Percentiles rank a stretch among this genome's conserved stretches.
Conservation (phyloP, 2,888 invertebrate species). For the Chrysomela aeneicollis region DNA sequence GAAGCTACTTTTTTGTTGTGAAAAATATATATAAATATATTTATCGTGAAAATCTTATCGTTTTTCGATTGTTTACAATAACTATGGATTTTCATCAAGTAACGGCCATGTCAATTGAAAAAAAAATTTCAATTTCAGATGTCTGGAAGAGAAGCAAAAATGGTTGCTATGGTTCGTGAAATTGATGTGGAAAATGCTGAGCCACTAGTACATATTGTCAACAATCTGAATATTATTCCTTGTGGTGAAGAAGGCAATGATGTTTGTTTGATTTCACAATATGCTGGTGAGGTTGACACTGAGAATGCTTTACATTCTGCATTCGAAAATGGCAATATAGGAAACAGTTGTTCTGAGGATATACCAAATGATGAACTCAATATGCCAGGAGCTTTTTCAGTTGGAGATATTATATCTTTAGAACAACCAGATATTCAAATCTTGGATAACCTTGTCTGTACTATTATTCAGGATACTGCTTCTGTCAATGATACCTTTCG, state of each 20-base stretch:
- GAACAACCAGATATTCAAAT: constrained; percentile 14
- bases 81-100: too few species aligned
- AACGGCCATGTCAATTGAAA: too few species aligned
- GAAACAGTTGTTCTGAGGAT: constrained; percentile 6
- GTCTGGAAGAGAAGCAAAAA: background rate
- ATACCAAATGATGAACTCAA: background rate
- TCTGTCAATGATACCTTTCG: constrained; percentile 1
- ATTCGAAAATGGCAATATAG: background rate
- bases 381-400: constrained; percentile 7
- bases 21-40: too few species aligned
- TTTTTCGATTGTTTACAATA: too few species aligned
- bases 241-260: constrained; percentile 10
- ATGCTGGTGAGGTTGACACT: background rate
- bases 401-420: constrained; percentile 6
- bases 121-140: too few species aligned
- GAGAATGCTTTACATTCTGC: background rate
- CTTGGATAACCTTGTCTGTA: constrained; percentile 14
- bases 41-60: too few species aligned
- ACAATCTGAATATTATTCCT: constrained; percentile 6
- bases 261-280: background rate
- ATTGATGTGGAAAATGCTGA: background rate
- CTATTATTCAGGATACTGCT: constrained; percentile 12
- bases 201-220: constrained; percentile 5
- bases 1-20: too few species aligned
- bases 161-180: background rate